Conservation (phyloP, 2,113 vertebrate genomes). For the Chloropsis hardwickii region DNA sequence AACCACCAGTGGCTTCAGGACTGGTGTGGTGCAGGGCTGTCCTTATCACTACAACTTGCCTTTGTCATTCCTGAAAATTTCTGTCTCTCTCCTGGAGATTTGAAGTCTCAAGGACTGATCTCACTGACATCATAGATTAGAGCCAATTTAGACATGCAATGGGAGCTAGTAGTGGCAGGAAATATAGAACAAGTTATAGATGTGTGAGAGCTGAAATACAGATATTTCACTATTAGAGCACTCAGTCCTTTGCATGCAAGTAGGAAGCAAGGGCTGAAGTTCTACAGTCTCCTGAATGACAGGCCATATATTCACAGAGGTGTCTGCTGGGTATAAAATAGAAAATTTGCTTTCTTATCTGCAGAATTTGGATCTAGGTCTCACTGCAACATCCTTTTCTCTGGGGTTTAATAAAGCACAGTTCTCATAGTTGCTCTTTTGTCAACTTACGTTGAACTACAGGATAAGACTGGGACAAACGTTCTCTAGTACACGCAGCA, state of each 20-base stretch:
- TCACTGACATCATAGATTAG: neutral
- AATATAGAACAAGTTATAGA: neutral
- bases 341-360: neutral
- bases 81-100: neutral
- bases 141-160: fast-evolving
- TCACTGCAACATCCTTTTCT: neutral
- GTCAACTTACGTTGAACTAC: neutral
- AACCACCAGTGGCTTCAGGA: neutral
- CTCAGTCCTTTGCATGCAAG: neutral
- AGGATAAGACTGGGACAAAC: neutral
- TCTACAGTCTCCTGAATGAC: neutral
- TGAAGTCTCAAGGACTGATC: neutral
- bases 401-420: neutral
- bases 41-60: neutral
- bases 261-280: neutral
- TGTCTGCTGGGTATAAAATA: neutral
- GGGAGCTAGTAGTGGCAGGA: neutral
- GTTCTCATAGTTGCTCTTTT: neutral
- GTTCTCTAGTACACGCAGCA: neutral
- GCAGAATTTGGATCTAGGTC: neutral
- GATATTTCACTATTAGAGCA: neutral
- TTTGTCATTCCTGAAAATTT: neutral
- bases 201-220: neutral
- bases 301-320: neutral
- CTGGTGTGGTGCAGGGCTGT: neutral